Evolutionary conservation across 2,888 invertebrate genomes (phyloP), one percentile per base, ranked within the genome.

Genomic region (Epinotia nisella): DNA sequence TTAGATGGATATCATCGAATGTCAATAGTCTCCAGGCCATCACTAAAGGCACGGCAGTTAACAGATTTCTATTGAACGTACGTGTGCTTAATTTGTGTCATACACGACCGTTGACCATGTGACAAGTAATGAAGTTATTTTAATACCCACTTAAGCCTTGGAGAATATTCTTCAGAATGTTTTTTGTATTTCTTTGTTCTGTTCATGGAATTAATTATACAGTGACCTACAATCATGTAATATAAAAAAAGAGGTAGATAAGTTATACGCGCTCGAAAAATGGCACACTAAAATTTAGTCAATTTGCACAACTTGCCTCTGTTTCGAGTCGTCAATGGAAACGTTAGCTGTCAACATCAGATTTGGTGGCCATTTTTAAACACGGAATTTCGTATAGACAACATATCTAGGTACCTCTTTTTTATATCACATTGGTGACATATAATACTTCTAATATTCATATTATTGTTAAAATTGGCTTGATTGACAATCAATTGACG

Each of bases 401-500:
- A n/a, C n/a, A n/a, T n/a, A n/a, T n/a, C n/a, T n/a, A n/a, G n/a
- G n/a, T n/a, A n/a, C n/a, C n/a, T n/a, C n/a, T n/a, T n/a, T n/a
- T n/a, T n/a, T n/a, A n/a, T n/a, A n/a, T n/a, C n/a, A n/a, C n/a
- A n/a, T n/a, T n/a, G n/a, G n/a, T n/a, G 10, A 61, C 55, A 55
- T n/a, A 51, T 11, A 61, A 35, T 64, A 51, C 17, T 35, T 17
- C 7, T 29, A 19, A 4, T 64, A 21, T 24, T 11, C 15, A 29
- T 15, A 15, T 62, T n/a, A 55, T 39, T 55, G 19, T 39, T 21
- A 41, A 66, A 66, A 67, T 17, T 17, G 24, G 24, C 45, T 61
- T 56, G 49, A 61, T 60, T 39, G 61, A 56, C 72, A 68, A 68
- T 67, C 62, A 64, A 69, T 49, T 69, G 73, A 73, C 73, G 73